Base-by-base conservation (phyloP, 1,140 invertebrate genomes). In the Dinothrombium tinctorium region DNA sequence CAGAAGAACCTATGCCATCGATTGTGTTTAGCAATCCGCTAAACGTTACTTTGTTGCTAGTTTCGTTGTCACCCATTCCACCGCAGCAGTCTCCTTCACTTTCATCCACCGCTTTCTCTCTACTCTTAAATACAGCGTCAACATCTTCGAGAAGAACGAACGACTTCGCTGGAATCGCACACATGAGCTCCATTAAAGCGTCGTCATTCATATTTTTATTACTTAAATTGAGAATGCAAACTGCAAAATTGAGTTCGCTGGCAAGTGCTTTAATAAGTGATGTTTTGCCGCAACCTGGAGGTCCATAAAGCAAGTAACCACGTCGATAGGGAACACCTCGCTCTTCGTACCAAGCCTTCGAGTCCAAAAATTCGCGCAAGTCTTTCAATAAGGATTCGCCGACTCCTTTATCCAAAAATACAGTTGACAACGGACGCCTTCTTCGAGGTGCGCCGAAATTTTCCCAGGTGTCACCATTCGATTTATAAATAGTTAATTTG, bases 1-100 rank as follows among this genome's bases (percentile, higher is more conserved):
- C 94, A 4, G 90, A 77, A 23, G 87, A 95, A 3, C 86, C 89
- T n/a, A 99, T 92, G 9, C 94, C 94, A 64, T 99, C 94, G 17
- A 99, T 63, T 54, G 87, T 92, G 63, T 99, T 99, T 4, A 98
- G 61, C 23, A 99, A 66, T 22, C 94, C 94, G 61, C 87, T 96
- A 44, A 98, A 80, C 0, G 94, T 99, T 2, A 99, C 76, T 41
- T 84, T 60, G 51, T 82, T 92, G 15, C 96, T 62, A 1, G 92
- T 92, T 54, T 95, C 82, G 55, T 74, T 98, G n/a, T n/a, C n/a
- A n/a, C n/a, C n/a, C n/a, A n/a, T n/a, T n/a, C n/a, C n/a, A n/a
- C n/a, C n/a, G n/a, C n/a, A n/a, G n/a, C n/a, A n/a, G n/a, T n/a
- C n/a, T 0, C 81, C 83, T 1, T 75, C 66, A 56, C 81, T 76